phyloP scores from a whole-genome alignment of 2,888 invertebrate species.

The Exephanes ischioxanthus region DNA sequence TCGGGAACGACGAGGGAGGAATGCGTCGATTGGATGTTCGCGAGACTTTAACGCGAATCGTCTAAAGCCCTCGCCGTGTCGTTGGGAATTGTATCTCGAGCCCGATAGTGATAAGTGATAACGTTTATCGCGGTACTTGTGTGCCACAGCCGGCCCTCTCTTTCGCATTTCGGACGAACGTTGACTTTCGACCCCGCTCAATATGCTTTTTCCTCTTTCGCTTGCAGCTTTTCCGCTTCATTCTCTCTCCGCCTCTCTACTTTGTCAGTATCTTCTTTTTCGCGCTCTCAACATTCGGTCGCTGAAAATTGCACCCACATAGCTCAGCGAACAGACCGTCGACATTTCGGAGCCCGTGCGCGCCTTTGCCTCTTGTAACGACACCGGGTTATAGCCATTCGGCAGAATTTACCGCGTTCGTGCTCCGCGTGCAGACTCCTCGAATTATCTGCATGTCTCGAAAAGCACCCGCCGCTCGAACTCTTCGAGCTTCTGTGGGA shows the following conservation, averaged over 20 bases:
- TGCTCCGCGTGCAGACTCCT: constrained; percentile 65
- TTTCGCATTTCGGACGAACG: constrained; percentile 16
- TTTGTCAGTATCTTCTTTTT: neutral
- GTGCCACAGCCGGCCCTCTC: constrained; percentile 42
- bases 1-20: constrained; percentile 24
- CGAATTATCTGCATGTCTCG: constrained; percentile 50
- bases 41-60: constrained; percentile 62
- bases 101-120: constrained; percentile 60
- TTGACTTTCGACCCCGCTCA: constrained; percentile 27
- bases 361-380: constrained; percentile 47
- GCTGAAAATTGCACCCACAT: constrained; percentile 16
- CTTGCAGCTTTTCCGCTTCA: constrained; percentile 18
- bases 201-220: constrained; percentile 16
- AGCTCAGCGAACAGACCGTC: constrained; percentile 55
- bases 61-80: constrained; percentile 53
- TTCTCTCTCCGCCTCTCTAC: neutral
- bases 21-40: constrained; percentile 44
- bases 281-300: constrained; percentile 15
- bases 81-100: constrained; percentile 47
- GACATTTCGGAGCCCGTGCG: constrained; percentile 41
- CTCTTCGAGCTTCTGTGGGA: constrained; percentile 18
- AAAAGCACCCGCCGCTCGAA: constrained; percentile 42
- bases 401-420: constrained; percentile 66
- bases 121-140: constrained; percentile 68
- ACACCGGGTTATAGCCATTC: constrained; percentile 33